Evolutionary conservation across 2,113 vertebrate genomes (phyloP), one percentile per base, ranked within the genome.

Genomic region (Verasper variegatus): DNA sequence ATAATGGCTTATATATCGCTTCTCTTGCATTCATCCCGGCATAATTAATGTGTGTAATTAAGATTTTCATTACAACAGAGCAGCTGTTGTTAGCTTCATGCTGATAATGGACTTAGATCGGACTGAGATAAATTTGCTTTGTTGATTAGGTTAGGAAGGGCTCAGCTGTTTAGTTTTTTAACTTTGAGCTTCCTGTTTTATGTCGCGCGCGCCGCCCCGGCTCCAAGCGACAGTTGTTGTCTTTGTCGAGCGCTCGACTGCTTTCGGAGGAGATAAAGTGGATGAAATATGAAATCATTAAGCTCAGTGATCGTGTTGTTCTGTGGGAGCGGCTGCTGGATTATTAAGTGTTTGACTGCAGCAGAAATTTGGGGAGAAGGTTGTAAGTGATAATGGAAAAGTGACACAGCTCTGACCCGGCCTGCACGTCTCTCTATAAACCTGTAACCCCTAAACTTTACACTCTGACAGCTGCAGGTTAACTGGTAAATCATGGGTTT

Each of bases 41-140:
- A 91, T 92, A 94, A 93, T 92, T 92, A 93, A 94, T 92, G 89
- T 90, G 90, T 90, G 82, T 94, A 91, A 94, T 94, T 93, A 94
- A 92, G 92, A 90, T 91, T 93, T 91, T 74, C 85, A 93, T 93
- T 93, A 93, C 90, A 91, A 92, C 87, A 61, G 77, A 91, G 88
- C 92, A 94, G 93, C 92, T 94, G 92, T 91, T 92, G 90, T 90
- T 92, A 90, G 91, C 89, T 83, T 87, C 88, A 87, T 81, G 91
- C 90, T 91, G 89, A 92, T 93, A 92, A 93, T 93, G 86, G 91
- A 91, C 88, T 93, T 84, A 88, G 93, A 94, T 94, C 87, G 66
- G 91, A 89, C 87, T 82, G 74, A 91, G 92, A 94, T 92, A 91
- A 90, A 92, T 92, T 85, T 90, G 83, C 90, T 85, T 86, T 92